Base-by-base conservation (phyloP, 2,113 vertebrate species). In the Atractosteus spatula region DNA sequence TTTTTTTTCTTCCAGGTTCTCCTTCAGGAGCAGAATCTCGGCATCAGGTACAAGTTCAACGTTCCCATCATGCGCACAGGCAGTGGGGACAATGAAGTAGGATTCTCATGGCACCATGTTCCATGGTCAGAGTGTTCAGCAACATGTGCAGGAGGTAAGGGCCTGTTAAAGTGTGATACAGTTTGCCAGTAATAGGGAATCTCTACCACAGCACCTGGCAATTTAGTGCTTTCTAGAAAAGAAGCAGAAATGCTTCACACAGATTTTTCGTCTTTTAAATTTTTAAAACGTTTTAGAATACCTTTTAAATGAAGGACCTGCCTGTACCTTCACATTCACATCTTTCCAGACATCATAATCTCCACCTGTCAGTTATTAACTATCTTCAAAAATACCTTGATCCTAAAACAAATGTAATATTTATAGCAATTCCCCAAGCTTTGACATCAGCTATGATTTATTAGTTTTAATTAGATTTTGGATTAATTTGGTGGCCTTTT, bases 111-210 rank as follows among this genome's bases (percentile, higher is more conserved):
- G 97, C 91, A 94, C 89, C 94, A 96, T 80, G 88, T 95, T 76
- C 91, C 96, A 76, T 99, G 97, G 97, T 96, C 97, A 61, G 95
- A 99, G 68, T 99, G 97, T 83, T 98, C 97, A 5, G 89, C 96
- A 41, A 99, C 96, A 78, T 99, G 97, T 66, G 92, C 95, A 62
- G 97, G 95, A 94, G 97, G 97, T 98, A 89, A 92, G 88, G 81
- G 42, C 51, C 13, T 13, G 16, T 64, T 41, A 63, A 13, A 51
- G 47, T 51, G 5, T 5, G 47, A 10, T 7, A 51, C n/a, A 29
- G 29, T 29, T 29, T 29, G 29, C 29, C 29, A 29, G 29, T 29
- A 29, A 29, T 29, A 29, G 29, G 29, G 29, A 29, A 29, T 29
- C 29, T 29, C 29, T 29, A 29, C 29, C 29, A 29, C 29, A 29